Base-by-base conservation (phyloP, 2,888 invertebrate species). In the Daptonema setosum region DNA sequence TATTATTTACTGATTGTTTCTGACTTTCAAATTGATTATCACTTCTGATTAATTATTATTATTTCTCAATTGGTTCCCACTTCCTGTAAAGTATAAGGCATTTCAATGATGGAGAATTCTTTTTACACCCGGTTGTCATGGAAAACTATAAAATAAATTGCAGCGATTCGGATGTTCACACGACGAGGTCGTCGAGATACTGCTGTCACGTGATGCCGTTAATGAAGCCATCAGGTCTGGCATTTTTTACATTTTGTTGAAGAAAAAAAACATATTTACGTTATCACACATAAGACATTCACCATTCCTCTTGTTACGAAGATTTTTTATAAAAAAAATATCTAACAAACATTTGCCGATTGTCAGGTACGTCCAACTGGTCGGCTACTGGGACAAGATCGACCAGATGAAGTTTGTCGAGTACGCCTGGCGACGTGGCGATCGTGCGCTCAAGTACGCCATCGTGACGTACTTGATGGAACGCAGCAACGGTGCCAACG, bases 171-270 rank as follows among this genome's bases (percentile, higher is more conserved):
- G 75, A 17, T 79, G 80, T 60, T 85, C 85, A 0, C 79, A 81
- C 67, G 83, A 90, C 76, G 87, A 91, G 68, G 85, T 90, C 58
- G 81, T 88, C 58, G 91, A 93, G 73, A 85, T 93, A 24, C 76
- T 93, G 35, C 75, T 95, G 28, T 85, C 87, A 41, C 85, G 90
- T 73, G 80, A 82, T 60, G 83, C 86, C 71, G 80, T 87, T 47
- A 76, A 86, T 22, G 78, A 81, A 58, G 86, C 85, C 1, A 57
- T 73, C 8, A 68, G 72, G 70, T 81, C 60, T n/a, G n/a, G n/a
- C n/a, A n/a, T n/a, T n/a, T n/a, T n/a, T n/a, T n/a, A n/a, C n/a
- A n/a, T n/a, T n/a, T n/a, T n/a, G n/a, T n/a, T n/a, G n/a, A n/a
- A n/a, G n/a, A n/a, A n/a, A n/a, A n/a, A n/a, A n/a, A n/a, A n/a